Percentiles rank a stretch among this genome's conserved stretches.
Conservation (phyloP, 2,888 invertebrate species). For the Scrobipalpa atriplicella region DNA sequence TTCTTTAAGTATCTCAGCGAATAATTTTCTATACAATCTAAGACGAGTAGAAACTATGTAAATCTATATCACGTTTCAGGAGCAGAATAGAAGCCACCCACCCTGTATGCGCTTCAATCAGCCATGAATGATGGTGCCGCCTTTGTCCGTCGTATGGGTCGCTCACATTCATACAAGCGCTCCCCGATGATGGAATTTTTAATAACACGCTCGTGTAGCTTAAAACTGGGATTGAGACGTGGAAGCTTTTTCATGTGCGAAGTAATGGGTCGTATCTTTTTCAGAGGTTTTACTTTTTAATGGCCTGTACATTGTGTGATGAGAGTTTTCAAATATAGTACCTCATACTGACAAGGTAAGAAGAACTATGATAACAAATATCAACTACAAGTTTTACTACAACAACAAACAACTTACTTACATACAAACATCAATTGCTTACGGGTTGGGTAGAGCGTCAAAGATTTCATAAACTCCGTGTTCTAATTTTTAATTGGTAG, state of each 20-base stretch:
- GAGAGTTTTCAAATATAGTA: background rate
- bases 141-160: constrained; percentile 59
- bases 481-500: too few species aligned
- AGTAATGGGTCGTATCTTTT: constrained; percentile 7
- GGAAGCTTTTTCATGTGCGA: constrained; percentile 6
- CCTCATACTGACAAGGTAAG: too few species aligned
- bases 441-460: too few species aligned
- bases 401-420: too few species aligned
- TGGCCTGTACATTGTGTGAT: background rate
- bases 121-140: constrained; percentile 52
- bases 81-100: background rate
- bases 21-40: background rate
- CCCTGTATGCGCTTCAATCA: constrained; percentile 25
- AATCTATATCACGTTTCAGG: constrained; percentile 8
- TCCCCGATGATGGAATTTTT: constrained; percentile 74
- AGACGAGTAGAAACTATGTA: background rate
- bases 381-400: too few species aligned
- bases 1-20: too few species aligned
- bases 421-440: too few species aligned
- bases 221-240: constrained; percentile 2
- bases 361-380: too few species aligned
- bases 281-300: constrained; percentile 1
- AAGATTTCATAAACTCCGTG: too few species aligned
- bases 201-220: constrained; percentile 49
- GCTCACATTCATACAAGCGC: constrained; percentile 43